Base-by-base conservation (phyloP, 2,888 invertebrate genomes). In the Dorcus hopei region DNA sequence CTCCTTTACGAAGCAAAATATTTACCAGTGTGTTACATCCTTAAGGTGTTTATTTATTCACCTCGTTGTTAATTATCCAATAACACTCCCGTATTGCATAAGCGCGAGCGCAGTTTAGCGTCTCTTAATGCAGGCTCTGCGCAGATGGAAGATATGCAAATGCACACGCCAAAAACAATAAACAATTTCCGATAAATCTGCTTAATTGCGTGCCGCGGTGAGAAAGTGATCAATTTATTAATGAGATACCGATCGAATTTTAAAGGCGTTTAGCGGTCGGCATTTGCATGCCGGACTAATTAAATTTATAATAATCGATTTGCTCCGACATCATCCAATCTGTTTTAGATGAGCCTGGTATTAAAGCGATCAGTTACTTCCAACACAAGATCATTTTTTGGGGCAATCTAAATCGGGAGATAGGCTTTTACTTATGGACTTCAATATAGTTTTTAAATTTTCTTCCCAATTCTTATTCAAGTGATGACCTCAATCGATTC, bases 141-240 rank as follows among this genome's bases (percentile, higher is more conserved):
- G 45, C 19, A 45, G 45, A 45, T 45, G 45, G 23, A 8, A 9
- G 45, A 45, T 11, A 45, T 45, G 45, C 45, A 45, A 45, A 45
- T 19, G 45, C 45, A n/a, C 9, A 9, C 14, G 23, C 45, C 45
- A 45, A 45, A 45, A 45, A 11, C 45, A 45, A 45, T 45, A 45
- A 45, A 45, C 45, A 45, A 11, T 45, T 11, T 11, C 16, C 19
- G 45, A 45, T 45, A 45, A 45, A 45, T 45, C 45, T 9, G 14
- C 23, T 45, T 45, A 45, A 45, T 45, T 45, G 45, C 45, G 19
- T 45, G 45, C 14, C 9, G 45, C 45, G 9, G 45, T 45, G 45
- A 45, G 45, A 45, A 45, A 45, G 45, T 45, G 45, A 45, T 45
- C 23, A 45, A 45, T 45, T 45, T 45, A 45, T 45, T 45, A 45